Base-by-base conservation (phyloP, 2,113 vertebrate species). In the Zosterops lateralis region DNA sequence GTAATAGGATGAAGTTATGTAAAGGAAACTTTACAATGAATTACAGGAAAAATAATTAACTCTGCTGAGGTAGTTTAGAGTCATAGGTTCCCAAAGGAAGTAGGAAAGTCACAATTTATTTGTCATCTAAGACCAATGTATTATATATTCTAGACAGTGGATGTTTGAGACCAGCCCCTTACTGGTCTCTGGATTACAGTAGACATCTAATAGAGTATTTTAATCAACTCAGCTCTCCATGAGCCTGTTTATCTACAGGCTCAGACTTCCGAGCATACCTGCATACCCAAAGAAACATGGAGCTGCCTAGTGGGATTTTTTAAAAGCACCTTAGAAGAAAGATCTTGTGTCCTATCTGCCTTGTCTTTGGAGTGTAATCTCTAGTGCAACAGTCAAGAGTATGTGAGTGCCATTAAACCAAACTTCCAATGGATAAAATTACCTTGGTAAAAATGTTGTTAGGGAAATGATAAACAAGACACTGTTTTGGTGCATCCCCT, bases 1-100 rank as follows among this genome's bases (percentile, higher is more conserved):
- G 76, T 94, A 96, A 96, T 16, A 92, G 73, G 80, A 89, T 93
- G 91, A 95, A 75, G 48, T 84, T 94, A 87, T 42, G 89, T 64
- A 93, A 45, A 81, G 83, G 86, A 93, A 96, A 92, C 16, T 90
- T 77, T 60, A 93, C 72, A n/a, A 57, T 81, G 65, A 93, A 84
- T 93, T 94, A 25, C 86, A 87, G 89, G 73, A 89, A 92, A 96
- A 92, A 92, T 66, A 89, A 89, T 94, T 81, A 86, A 53, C 38
- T 84, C 31, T 47, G 20, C 65, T 90, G 76, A 93, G 61, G 83
- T 84, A 80, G 79, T 83, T 85, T 54, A 40, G 53, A 86, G 57
- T 84, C 61, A 71, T 22, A 77, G 15, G 12, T 73, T 95, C 90
- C 86, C 92, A 93, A 88, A 92, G 76, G 83, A 95, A 84, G 47